phyloP scores from a whole-genome alignment of 2,113 vertebrate species.

The Phylloscopus whistleri region DNA sequence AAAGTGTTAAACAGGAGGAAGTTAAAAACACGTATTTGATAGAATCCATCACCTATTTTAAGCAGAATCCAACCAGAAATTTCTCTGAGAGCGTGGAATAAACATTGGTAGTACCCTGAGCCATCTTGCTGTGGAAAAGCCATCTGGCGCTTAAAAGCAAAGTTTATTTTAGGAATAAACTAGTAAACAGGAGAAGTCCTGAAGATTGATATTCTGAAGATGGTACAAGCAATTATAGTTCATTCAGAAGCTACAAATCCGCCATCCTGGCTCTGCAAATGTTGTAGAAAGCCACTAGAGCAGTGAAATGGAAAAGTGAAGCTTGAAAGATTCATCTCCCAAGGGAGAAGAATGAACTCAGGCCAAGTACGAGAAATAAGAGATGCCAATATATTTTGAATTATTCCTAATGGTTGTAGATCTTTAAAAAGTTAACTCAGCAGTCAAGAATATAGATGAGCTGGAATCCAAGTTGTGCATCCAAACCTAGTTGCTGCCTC shows the following conservation, averaged over 20 bases:
- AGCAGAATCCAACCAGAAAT: neutral
- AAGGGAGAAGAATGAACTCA: neutral
- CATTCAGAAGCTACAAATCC: slow-evolving; percentile 30
- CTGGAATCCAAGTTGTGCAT: neutral
- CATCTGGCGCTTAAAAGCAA: slow-evolving; percentile 16
- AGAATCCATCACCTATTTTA: neutral
- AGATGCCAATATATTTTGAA: slow-evolving; percentile 13
- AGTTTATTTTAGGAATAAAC: slow-evolving; percentile 41
- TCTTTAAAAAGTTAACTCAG: neutral
- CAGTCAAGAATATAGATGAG: neutral
- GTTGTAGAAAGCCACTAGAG: slow-evolving; percentile 5
- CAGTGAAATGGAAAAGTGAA: slow-evolving; percentile 27
- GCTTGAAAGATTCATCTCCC: neutral
- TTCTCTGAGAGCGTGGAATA: slow-evolving; percentile 12
- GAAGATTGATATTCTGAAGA: slow-evolving; percentile 31
- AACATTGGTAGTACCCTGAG: neutral
- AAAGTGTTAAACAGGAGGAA: slow-evolving; percentile 25
- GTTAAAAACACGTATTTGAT: neutral
- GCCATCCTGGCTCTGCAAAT: neutral
- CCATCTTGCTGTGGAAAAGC: slow-evolving; percentile 31
- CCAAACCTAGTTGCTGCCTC: neutral
- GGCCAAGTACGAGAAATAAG: neutral
- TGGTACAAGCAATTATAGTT: neutral
- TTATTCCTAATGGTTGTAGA: neutral
- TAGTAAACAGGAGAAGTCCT: slow-evolving; percentile 35